Conservation (phyloP, 2,888 invertebrate species). For the Pristionchus mayeri region DNA sequence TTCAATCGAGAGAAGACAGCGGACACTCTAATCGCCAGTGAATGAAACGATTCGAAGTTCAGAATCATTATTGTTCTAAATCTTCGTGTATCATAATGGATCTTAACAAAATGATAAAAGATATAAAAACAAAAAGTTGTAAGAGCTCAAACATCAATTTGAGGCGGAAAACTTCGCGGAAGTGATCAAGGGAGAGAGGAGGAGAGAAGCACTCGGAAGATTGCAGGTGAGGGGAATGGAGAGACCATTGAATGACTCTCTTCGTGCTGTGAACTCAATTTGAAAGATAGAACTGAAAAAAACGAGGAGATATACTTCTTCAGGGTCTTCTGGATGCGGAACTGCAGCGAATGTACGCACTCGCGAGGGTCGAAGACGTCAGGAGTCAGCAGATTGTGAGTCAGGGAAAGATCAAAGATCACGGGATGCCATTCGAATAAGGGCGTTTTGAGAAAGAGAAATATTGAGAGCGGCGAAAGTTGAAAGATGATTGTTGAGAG, state of each 20-base stretch:
- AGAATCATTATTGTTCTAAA: not conserved
- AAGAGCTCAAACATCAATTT: not conserved
- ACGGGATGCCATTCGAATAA: not conserved
- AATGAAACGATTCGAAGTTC: not conserved
- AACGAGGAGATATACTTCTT: not conserved
- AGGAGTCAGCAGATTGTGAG: constrained; percentile 48
- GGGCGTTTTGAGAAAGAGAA: too few relatives aligned
- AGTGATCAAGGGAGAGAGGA: constrained; percentile 59
- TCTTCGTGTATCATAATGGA: too few relatives aligned
- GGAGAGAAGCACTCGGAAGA: constrained; percentile 57
- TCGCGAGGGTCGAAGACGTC: constrained; percentile 41
- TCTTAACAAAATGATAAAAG: too few relatives aligned
- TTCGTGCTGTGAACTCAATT: too few relatives aligned
- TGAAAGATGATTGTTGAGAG: constrained; percentile 56
- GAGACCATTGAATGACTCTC: too few relatives aligned
- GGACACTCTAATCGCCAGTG: not conserved
- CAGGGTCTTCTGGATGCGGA: constrained; percentile 54
- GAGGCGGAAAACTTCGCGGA: constrained; percentile 67
- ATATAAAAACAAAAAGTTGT: not conserved
- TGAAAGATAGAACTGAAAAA: too few relatives aligned
- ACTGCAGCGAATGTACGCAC: constrained; percentile 57
- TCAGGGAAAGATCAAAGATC: not conserved
- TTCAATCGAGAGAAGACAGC: constrained; percentile 35
- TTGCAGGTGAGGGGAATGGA: constrained; percentile 44
- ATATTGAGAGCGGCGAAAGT: too few relatives aligned